Evolutionary conservation across 2,888 invertebrate genomes (phyloP).

Genomic region (Drosophila basisetae): DNA sequence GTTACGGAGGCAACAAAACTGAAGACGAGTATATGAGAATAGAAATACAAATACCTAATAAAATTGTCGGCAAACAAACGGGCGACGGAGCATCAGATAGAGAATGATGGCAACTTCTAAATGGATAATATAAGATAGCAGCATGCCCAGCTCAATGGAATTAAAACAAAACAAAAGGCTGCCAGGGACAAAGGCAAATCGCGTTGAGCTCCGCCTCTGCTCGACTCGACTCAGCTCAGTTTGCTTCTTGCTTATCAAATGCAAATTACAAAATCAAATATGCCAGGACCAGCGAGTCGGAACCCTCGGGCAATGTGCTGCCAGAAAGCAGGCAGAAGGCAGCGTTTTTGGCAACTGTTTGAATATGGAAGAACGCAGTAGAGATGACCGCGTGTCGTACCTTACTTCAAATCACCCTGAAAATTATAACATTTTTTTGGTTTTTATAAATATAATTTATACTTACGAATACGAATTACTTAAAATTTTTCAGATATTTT

Average conservation of each 20-base stretch:
- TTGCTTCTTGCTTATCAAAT: conserved; percentile 67
- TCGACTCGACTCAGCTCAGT: neutral
- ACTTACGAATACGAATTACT: neutral
- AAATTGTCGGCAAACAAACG: conserved; percentile 55
- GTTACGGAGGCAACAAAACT: conserved; percentile 31
- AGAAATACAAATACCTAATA: conserved; percentile 55
- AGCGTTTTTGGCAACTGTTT: conserved; percentile 52
- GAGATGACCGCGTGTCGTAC: conserved; percentile 9
- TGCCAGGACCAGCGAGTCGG: conserved; percentile 56
- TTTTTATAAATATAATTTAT: neutral
- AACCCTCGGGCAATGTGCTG: conserved; percentile 37
- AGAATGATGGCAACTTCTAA: conserved; percentile 30
- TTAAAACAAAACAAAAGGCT: conserved; percentile 75
- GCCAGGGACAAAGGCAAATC: conserved; percentile 55
- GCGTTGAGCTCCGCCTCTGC: conserved; percentile 31
- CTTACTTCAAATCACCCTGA: neutral
- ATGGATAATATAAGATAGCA: conserved; percentile 62
- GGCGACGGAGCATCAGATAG: conserved; percentile 13
- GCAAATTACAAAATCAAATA: conserved; percentile 77
- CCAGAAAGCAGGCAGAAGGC: conserved; percentile 9
- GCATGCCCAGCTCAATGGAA: conserved; percentile 63
- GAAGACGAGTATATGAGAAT: conserved; percentile 14
- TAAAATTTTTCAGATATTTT: neutral
- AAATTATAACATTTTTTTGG: neutral
- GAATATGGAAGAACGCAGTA: neutral